Percentiles rank a stretch among this genome's conserved stretches.
phyloP scores from a whole-genome alignment of 2,113 vertebrate species.

The Mormyrus iriodes region DNA sequence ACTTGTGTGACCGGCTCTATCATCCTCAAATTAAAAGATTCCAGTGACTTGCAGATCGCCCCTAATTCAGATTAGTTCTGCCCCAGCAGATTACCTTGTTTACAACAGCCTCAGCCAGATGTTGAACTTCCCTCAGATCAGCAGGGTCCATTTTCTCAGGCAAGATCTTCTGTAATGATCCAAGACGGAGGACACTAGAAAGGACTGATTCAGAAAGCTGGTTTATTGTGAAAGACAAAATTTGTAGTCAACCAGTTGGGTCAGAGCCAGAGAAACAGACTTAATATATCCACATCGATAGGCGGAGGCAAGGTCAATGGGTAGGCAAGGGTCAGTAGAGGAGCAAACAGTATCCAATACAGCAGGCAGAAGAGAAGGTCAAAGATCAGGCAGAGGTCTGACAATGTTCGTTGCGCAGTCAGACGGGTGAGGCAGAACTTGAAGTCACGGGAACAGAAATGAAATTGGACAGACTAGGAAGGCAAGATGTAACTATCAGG shows the following conservation, averaged over 20 bases:
- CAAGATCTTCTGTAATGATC: neutral
- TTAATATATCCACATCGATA: neutral
- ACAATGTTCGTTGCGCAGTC: neutral
- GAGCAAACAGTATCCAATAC: neutral
- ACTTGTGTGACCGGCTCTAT: neutral
- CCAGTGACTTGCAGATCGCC: neutral
- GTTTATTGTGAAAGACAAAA: neutral
- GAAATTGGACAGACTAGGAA: neutral
- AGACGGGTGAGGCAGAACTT: neutral
- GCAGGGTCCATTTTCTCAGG: neutral
- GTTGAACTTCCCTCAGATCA: neutral
- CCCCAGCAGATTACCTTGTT: neutral
- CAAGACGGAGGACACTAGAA: neutral
- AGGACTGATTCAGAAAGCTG: neutral
- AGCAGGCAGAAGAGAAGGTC: neutral
- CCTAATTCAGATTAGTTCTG: neutral
- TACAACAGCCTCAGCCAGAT: neutral
- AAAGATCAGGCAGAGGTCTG: neutral
- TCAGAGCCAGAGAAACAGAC: neutral
- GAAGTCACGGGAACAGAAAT: neutral
- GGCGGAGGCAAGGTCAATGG: neutral
- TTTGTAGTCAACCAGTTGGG: neutral
- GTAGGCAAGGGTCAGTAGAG: neutral
- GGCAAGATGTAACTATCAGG: neutral
- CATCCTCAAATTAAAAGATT: neutral